Base-by-base conservation (phyloP, 1,140 invertebrate species). In the Aphaenogaster rudis region DNA sequence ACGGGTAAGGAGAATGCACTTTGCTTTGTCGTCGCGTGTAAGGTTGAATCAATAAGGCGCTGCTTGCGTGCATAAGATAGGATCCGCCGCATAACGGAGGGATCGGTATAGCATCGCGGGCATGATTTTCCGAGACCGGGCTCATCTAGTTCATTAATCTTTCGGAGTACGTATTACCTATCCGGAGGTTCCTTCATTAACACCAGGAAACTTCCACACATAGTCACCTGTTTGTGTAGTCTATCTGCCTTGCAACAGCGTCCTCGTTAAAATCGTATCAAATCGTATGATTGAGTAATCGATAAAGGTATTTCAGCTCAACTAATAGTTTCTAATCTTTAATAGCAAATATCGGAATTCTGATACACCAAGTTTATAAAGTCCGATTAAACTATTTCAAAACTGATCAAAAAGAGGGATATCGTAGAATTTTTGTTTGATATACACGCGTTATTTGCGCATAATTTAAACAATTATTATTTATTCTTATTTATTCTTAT, bases 141-240 rank as follows among this genome's bases (percentile, higher is more conserved):
- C 15, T 61, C 48, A 9, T 61, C 42, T 71, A 79, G 28, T 80
- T 90, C 89, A 85, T 90, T 81, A 90, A 90, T 90, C 88, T 90
- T 80, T 76, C 76, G 61, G 15, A 89, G 78, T 67, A 66, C 39
- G 13, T 36, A 63, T 87, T 57, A 72, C 33, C 52, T 48, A 72
- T 59, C 50, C 50, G 61, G 28, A 86, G 45, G 28, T n/a, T 71
- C 28, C 21, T 17, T 61, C 54, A 50, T 87, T 82, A 87, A 87
- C 48, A 13, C 64, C 86, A 45, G 36, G 81, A 78, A 88, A 88
- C 15, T 74, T 79, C 21, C 63, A 67, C 52, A 50, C n/a, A 28
- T n/a, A 57, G 50, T 17, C 52, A 48, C 69, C 57, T 78, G 61
- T 64, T 78, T 86, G 42, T 66, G 74, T 48, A 64, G 69, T 86